Percentiles rank a stretch among this genome's conserved stretches.
Conservation (phyloP, 2,888 invertebrate species). For the Nephrotoma guestfalica region DNA sequence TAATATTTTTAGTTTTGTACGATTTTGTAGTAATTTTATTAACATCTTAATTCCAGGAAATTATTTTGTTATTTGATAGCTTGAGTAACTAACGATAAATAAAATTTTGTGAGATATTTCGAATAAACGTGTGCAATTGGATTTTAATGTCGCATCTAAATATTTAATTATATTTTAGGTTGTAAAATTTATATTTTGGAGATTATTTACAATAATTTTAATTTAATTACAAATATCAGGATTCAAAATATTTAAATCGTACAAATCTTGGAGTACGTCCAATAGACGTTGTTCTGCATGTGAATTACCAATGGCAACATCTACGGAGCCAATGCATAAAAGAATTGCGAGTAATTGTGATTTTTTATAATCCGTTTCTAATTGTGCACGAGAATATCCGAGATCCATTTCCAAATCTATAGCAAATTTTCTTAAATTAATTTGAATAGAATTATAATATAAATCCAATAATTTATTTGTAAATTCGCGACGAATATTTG, state of each 20-base stretch:
- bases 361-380: slow-evolving; percentile 41
- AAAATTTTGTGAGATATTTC: neutral
- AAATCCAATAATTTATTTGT: slow-evolving; percentile 49
- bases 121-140: neutral
- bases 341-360: slow-evolving; percentile 62
- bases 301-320: slow-evolving; percentile 62
- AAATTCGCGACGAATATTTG: slow-evolving; percentile 49
- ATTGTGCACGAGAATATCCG: slow-evolving; percentile 37
- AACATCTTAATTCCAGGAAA: too few species aligned
- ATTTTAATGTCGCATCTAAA: neutral
- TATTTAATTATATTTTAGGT: neutral
- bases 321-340: slow-evolving; percentile 66
- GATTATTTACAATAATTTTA: neutral
- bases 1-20: too few species aligned
- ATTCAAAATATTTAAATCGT: slow-evolving; percentile 49
- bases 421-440: slow-evolving; percentile 42
- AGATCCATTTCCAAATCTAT: slow-evolving; percentile 44
- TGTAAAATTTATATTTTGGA: neutral
- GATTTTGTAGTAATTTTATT: too few species aligned
- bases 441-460: slow-evolving; percentile 51
- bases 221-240: slow-evolving; percentile 4
- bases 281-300: slow-evolving; percentile 59
- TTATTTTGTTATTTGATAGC: too few species aligned
- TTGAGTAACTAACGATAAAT: too few species aligned
- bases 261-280: slow-evolving; percentile 57